Evolutionary conservation across 2,888 invertebrate species (phyloP).

Genomic region (Orchestes rusci): DNA sequence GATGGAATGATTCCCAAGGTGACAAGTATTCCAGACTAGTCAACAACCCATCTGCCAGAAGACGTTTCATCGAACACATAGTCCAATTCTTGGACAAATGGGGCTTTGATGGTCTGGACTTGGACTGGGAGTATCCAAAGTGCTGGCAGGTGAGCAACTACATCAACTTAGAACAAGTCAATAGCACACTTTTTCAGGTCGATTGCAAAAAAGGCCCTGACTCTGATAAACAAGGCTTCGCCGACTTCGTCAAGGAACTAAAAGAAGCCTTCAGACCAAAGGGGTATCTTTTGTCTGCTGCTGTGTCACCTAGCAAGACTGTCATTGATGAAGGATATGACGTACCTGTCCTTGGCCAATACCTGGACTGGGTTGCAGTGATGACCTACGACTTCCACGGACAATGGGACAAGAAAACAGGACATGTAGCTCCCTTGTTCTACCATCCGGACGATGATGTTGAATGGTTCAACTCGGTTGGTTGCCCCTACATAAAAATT

Average conservation of each 20-base stretch:
- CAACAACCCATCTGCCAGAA: conserved; percentile 64
- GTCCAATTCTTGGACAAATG: conserved; percentile 71
- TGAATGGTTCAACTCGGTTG: conserved; percentile 75
- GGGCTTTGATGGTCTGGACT: conserved; percentile 86
- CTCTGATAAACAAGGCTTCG: conserved; percentile 76
- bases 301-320: conserved; percentile 81
- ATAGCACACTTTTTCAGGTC: conserved; percentile 49
- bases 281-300: conserved; percentile 65
- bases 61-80: conserved; percentile 66
- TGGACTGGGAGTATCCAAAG: conserved; percentile 93
- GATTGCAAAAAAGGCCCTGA: conserved; percentile 78
- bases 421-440: conserved; percentile 80
- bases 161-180: background rate
- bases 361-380: conserved; percentile 84
- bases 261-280: conserved; percentile 46
- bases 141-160: conserved; percentile 65
- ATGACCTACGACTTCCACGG: conserved; percentile 92
- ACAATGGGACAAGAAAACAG: conserved; percentile 88
- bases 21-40: conserved; percentile 84
- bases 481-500: conserved; percentile 3
- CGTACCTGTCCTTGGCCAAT: conserved; percentile 63
- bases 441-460: conserved; percentile 76
- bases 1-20: conserved; percentile 90
- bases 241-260: conserved; percentile 65
- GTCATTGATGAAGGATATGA: conserved; percentile 82